Conservation (phyloP, 2,113 vertebrate genomes). For the Donacobius atricapilla region DNA sequence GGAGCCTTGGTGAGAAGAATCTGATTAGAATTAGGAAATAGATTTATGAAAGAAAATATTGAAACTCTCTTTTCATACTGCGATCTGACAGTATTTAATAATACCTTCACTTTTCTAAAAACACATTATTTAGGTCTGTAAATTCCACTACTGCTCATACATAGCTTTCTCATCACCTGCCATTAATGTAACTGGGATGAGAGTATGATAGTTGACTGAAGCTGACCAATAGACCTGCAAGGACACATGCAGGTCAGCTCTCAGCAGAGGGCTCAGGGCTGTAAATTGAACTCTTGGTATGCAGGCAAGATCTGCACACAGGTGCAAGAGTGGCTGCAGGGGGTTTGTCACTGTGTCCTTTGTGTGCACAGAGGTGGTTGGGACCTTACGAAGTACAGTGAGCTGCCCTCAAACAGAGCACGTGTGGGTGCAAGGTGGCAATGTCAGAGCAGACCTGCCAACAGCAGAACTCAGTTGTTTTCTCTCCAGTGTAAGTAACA, state of each 20-base stretch:
- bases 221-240: background rate
- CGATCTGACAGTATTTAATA: background rate
- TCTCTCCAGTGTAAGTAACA: background rate
- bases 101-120: background rate
- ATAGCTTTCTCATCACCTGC: background rate
- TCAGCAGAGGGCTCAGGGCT: background rate
- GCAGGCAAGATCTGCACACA: background rate
- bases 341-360: background rate
- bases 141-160: background rate
- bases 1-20: background rate
- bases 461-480: background rate
- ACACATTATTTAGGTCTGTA: background rate
- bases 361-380: background rate
- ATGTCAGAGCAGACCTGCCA: background rate
- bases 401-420: background rate
- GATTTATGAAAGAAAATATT: constrained; percentile 19
- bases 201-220: background rate
- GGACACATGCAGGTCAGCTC: background rate
- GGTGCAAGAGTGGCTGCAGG: background rate
- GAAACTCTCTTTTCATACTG: background rate
- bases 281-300: background rate
- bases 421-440: background rate
- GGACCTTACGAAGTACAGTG: background rate
- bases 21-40: background rate
- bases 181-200: background rate